These are phyloP conservation scores for Butorides virescens DNA, from an alignment of 2,113 vertebrate genomes.

Conservation along the genomic window DNA sequence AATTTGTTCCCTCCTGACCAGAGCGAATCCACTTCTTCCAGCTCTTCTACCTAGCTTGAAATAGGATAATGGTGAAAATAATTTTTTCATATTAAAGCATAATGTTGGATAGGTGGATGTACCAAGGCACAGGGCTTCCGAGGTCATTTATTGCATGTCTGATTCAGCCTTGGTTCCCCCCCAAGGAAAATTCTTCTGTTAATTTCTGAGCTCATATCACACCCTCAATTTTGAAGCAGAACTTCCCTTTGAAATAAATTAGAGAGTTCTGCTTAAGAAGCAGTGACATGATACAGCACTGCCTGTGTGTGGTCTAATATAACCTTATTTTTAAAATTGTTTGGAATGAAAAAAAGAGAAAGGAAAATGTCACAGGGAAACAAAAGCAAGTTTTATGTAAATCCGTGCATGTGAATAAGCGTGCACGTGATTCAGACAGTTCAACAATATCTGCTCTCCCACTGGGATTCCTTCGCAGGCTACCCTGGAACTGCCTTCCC, in stretches of 20 bases:
- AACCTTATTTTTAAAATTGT: conserved; percentile 36
- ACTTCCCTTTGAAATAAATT: conserved; percentile 69
- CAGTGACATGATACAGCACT: conserved; percentile 49
- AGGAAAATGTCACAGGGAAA: conserved; percentile 40
- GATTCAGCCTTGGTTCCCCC: conserved; percentile 54
- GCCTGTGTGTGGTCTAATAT: conserved; percentile 53
- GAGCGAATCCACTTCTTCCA: not conserved
- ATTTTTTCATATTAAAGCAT: not conserved
- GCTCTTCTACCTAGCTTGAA: not conserved
- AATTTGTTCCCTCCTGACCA: conserved; percentile 5
- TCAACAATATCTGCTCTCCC: not conserved
- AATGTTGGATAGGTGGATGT: not conserved
- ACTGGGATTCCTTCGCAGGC: not conserved
- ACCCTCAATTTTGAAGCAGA: conserved; percentile 64
- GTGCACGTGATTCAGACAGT: not conserved
- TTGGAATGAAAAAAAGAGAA: conserved; percentile 1
- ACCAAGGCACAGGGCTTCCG: conserved; percentile 20
- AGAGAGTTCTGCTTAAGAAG: conserved; percentile 46
- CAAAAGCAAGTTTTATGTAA: conserved; percentile 33
- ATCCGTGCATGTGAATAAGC: not conserved
- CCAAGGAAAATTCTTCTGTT: conserved; percentile 65
- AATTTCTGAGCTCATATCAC: conserved; percentile 65
- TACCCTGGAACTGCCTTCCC: not conserved
- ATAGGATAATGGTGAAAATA: not conserved
- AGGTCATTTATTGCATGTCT: conserved; percentile 63